Evolutionary conservation across 2,888 invertebrate genomes (phyloP).

Genomic region (Philereme transversata): DNA sequence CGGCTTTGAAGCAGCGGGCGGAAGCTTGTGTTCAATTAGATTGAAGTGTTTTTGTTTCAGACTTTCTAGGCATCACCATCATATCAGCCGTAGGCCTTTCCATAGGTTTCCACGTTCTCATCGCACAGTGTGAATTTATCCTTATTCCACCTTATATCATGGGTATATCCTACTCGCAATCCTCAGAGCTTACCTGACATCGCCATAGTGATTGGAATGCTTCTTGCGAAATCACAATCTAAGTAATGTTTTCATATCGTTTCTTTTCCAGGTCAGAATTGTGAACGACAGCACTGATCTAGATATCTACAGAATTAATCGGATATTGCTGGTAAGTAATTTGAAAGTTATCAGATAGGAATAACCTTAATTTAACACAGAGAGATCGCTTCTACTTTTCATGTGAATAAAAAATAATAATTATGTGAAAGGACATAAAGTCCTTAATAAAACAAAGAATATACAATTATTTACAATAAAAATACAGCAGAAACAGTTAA

Average conservation of each 20-base stretch:
- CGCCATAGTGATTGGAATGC: constrained; percentile 15
- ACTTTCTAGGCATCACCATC: too few species aligned
- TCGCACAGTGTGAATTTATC: neutral
- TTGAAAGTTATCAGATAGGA: neutral
- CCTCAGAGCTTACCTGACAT: constrained; percentile 12
- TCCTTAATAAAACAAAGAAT: too few species aligned
- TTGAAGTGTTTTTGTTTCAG: too few species aligned
- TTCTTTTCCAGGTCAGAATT: constrained; percentile 58
- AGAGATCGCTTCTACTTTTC: too few species aligned
- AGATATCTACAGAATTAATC: constrained; percentile 69
- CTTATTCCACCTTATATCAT: neutral
- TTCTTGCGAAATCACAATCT: constrained; percentile 19
- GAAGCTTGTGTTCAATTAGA: too few species aligned
- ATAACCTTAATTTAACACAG: neutral
- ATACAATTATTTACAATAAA: too few species aligned
- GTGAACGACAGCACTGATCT: constrained; percentile 63
- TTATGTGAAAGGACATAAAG: too few species aligned
- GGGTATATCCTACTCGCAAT: constrained; percentile 5
- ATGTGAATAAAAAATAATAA: too few species aligned
- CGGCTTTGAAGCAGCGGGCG: too few species aligned
- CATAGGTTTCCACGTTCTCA: neutral
- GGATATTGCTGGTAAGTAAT: constrained; percentile 65
- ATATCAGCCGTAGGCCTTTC: too few species aligned
- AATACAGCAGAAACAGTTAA: too few species aligned
- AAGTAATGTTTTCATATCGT: neutral